Conservation (phyloP, 2,888 invertebrate species). For the Phyto melanocephala region DNA sequence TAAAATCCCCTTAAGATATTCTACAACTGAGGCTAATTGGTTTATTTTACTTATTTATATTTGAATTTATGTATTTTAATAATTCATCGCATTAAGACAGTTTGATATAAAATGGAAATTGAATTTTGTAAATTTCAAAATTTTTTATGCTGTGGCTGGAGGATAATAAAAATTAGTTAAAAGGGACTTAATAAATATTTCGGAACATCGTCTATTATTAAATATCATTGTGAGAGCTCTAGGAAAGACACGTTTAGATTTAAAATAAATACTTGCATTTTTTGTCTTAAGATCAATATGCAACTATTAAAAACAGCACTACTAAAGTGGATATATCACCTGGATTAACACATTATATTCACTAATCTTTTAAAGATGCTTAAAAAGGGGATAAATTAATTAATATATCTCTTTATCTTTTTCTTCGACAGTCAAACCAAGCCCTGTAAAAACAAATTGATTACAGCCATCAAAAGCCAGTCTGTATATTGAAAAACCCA, state of each 20-base stretch:
- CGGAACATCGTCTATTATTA: too few relatives aligned
- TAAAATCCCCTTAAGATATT: constrained; percentile 60
- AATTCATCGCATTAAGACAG: constrained; percentile 53
- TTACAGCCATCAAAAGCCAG: background rate
- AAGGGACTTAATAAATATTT: too few relatives aligned
- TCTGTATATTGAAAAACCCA: background rate
- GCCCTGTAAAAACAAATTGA: background rate
- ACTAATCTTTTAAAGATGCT: background rate
- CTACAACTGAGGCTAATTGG: constrained; percentile 63
- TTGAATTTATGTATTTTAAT: constrained; percentile 56
- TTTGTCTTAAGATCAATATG: too few relatives aligned
- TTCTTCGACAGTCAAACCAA: background rate
- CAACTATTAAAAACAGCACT: too few relatives aligned
- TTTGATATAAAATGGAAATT: constrained; percentile 44
- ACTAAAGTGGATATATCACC: too few relatives aligned
- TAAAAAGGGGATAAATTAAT: background rate
- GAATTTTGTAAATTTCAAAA: constrained; percentile 22
- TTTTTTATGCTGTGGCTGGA: background rate
- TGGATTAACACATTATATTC: too few relatives aligned
- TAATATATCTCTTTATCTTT: background rate
- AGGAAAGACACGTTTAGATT: too few relatives aligned
- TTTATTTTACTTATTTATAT: constrained; percentile 61
- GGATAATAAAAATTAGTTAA: background rate
- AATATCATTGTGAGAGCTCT: too few relatives aligned
- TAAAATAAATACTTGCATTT: too few relatives aligned